These are phyloP conservation scores for Eucera pruinosa DNA, from an alignment of 2,888 invertebrate genomes.

Conservation along the genomic window DNA sequence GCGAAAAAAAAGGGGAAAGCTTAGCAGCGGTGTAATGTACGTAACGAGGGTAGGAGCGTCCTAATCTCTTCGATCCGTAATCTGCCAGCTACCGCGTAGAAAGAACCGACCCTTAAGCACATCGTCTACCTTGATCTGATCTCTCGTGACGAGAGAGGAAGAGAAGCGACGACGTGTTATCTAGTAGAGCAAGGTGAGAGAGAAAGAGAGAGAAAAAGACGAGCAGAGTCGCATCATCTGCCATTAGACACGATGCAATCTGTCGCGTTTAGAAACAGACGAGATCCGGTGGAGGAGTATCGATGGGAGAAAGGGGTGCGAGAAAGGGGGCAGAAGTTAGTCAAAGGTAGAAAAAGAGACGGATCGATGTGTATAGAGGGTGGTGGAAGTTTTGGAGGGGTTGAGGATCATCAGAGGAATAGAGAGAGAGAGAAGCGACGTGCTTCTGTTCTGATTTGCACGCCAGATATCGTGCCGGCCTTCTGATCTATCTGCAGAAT, in stretches of 20 bases:
- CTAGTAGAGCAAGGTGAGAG: background rate
- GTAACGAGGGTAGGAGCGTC: constrained; percentile 58
- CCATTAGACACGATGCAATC: constrained; percentile 75
- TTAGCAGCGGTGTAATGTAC: constrained; percentile 43
- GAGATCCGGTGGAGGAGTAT: constrained; percentile 28
- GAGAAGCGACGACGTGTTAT: constrained; percentile 7
- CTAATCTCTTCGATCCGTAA: constrained; percentile 67
- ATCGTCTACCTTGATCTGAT: constrained; percentile 64
- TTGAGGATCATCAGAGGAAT: constrained; percentile 54
- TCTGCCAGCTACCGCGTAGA: constrained; percentile 47
- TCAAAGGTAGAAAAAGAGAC: constrained; percentile 57
- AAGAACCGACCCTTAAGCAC: constrained; percentile 71
- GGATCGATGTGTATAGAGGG: constrained; percentile 58
- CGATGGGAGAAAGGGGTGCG: constrained; percentile 32
- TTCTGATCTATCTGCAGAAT: constrained; percentile 81
- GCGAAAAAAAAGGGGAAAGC: no score
- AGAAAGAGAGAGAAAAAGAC: constrained; percentile 18
- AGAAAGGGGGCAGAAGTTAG: constrained; percentile 46
- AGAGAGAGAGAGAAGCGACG: constrained; percentile 74
- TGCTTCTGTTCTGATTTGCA: constrained; percentile 79
- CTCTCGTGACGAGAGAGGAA: constrained; percentile 50
- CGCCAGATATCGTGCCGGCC: constrained; percentile 76
- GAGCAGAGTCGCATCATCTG: constrained; percentile 58
- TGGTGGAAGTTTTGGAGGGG: constrained; percentile 40
- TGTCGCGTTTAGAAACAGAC: constrained; percentile 43